Conservation (phyloP, 2,888 invertebrate species). For the Cheilosia urbana region DNA sequence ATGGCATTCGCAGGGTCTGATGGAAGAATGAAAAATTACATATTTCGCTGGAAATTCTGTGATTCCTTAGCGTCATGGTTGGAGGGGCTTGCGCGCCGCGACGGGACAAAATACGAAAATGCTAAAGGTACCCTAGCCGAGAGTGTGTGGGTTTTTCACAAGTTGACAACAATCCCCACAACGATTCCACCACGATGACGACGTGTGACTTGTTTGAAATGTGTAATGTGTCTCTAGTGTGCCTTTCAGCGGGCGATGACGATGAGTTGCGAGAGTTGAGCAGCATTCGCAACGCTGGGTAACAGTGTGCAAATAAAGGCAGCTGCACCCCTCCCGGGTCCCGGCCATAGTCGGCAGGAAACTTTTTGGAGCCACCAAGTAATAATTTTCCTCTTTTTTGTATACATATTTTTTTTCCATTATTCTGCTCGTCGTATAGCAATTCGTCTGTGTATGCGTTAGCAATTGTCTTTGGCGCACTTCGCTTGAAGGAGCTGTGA, state of each 20-base stretch:
- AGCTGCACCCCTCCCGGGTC: slow-evolving; percentile 11
- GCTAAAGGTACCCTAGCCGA: slow-evolving; percentile 23
- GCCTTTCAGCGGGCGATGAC: slow-evolving; percentile 68
- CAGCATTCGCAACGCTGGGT: slow-evolving; percentile 45
- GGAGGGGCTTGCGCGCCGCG: slow-evolving; percentile 37
- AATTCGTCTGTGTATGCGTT: slow-evolving; percentile 26
- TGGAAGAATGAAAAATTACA: slow-evolving; percentile 44
- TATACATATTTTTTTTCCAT: not conserved
- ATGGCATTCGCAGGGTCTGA: slow-evolving; percentile 37
- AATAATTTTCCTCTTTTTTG: slow-evolving; percentile 57
- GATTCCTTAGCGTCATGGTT: slow-evolving; percentile 44
- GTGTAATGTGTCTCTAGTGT: slow-evolving; percentile 76
- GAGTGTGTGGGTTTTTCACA: slow-evolving; percentile 65
- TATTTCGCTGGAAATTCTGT: slow-evolving; percentile 52
- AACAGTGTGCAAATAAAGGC: slow-evolving; percentile 53
- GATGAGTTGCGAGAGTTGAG: slow-evolving; percentile 62
- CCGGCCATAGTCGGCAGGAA: not conserved
- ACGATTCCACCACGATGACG: slow-evolving; percentile 28
- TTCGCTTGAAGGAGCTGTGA: slow-evolving; percentile 10
- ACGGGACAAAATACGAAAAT: slow-evolving; percentile 14
- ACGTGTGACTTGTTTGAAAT: slow-evolving; percentile 71
- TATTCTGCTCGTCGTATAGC: slow-evolving; percentile 6
- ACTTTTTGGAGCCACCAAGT: slow-evolving; percentile 48
- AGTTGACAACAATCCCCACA: slow-evolving; percentile 49
- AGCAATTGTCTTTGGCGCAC: slow-evolving; percentile 43